A percentile compares a stretch with the other conserved stretches of the same genome.
phyloP scores from a whole-genome alignment of 1,140 invertebrate species.

The Drosophila baimaii region DNA sequence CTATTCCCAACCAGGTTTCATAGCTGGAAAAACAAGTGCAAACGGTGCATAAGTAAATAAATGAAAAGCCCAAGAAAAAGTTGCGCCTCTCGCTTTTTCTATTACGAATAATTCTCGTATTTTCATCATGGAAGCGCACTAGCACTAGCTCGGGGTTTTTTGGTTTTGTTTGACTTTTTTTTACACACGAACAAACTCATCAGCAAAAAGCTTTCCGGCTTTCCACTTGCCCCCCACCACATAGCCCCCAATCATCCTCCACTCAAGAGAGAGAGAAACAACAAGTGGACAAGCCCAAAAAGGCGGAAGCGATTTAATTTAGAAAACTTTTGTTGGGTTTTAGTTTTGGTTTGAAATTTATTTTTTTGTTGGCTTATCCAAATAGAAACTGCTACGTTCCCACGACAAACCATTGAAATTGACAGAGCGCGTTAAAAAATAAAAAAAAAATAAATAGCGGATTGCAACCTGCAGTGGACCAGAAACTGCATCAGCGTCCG shows the following conservation, averaged over 20 bases:
- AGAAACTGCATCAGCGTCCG: constrained; percentile 24
- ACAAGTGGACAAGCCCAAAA: constrained; percentile 44
- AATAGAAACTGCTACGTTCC: constrained; percentile 50
- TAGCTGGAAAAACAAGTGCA: constrained; percentile 18
- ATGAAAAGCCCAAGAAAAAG: constrained; percentile 16
- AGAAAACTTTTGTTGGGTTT: constrained; percentile 37
- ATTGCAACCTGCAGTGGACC: constrained; percentile 46
- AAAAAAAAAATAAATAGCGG: neutral
- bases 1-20: neutral
- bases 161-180: constrained; percentile 23
- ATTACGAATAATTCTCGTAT: constrained; percentile 21
- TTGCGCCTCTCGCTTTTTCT: constrained; percentile 15
- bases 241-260: constrained; percentile 6
- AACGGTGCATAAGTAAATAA: constrained; percentile 54
- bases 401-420: constrained; percentile 65
- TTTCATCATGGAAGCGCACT: neutral
- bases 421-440: constrained; percentile 28
- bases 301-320: constrained; percentile 70
- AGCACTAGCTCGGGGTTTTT: constrained; percentile 12
- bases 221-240: constrained; percentile 6
- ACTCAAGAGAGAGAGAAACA: neutral
- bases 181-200: constrained; percentile 40
- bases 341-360: constrained; percentile 29
- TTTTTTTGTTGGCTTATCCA: constrained; percentile 22
- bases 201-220: constrained; percentile 62